Evolutionary conservation across 2,113 vertebrate genomes (phyloP).

Genomic region (Pagrus major): DNA sequence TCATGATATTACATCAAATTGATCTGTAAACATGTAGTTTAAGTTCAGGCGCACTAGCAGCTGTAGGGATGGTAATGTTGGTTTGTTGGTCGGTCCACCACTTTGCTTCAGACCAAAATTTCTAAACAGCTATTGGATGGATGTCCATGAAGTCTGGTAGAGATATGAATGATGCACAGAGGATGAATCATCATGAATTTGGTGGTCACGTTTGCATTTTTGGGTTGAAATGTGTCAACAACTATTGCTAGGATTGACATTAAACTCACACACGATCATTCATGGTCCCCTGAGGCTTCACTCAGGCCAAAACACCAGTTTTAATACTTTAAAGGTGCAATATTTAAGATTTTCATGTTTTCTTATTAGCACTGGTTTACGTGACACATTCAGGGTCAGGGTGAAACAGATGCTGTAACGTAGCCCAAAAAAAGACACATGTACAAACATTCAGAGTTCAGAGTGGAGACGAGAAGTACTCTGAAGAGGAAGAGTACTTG

Average conservation of each 20-base stretch:
- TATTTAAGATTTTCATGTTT: too few species aligned
- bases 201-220: not conserved
- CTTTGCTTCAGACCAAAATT: not conserved
- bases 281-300: not conserved
- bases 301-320: too few species aligned
- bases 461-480: too few species aligned
- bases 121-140: not conserved
- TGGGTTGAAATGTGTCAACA: not conserved
- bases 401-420: too few species aligned
- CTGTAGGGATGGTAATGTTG: not conserved
- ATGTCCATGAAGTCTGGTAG: too few species aligned
- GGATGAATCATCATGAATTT: not conserved
- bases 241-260: not conserved
- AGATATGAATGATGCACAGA: not conserved
- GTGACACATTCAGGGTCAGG: too few species aligned
- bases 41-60: not conserved
- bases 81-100: not conserved
- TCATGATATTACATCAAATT: not conserved
- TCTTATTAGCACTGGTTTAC: too few species aligned
- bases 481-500: too few species aligned
- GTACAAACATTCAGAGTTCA: too few species aligned
- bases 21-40: not conserved
- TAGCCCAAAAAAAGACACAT: too few species aligned
- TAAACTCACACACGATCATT: not conserved
- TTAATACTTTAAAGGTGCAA: too few species aligned